phyloP scores from a whole-genome alignment of 2,888 invertebrate species.

The Philereme vetulata region DNA sequence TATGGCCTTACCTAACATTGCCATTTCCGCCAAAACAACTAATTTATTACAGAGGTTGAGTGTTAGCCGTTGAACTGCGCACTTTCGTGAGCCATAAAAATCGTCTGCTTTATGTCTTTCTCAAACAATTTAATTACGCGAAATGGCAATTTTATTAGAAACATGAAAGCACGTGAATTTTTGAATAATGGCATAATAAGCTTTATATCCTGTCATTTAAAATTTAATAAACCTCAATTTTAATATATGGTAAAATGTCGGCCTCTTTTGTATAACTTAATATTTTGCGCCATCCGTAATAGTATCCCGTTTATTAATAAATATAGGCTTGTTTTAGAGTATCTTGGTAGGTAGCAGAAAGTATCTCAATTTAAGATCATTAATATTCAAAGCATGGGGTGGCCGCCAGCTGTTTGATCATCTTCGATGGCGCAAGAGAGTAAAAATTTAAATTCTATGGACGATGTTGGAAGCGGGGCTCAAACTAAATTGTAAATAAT shows the following conservation, averaged over 20 bases:
- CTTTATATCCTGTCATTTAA: conserved; percentile 17
- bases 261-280: conserved; percentile 19
- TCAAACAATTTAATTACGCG: conserved; percentile 29
- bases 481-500: conserved; percentile 54
- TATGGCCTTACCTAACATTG: conserved; percentile 58
- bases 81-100: conserved; percentile 48
- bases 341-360: conserved; percentile 43
- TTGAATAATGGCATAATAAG: conserved; percentile 18
- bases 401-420: conserved; percentile 67
- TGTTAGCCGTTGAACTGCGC: conserved; percentile 48
- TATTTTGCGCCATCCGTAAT: conserved; percentile 32
- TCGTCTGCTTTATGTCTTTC: conserved; percentile 39
- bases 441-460: conserved; percentile 64
- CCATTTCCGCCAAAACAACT: conserved; percentile 63
- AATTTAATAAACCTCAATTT: conserved; percentile 22
- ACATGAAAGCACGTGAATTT: conserved; percentile 23
- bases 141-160: conserved; percentile 25
- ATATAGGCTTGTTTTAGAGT: conserved; percentile 37
- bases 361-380: conserved; percentile 54
- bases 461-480: conserved; percentile 48
- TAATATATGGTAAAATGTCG: conserved; percentile 14
- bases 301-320: conserved; percentile 40
- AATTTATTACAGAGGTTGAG: conserved; percentile 59
- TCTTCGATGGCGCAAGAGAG: conserved; percentile 58
- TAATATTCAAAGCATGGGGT: conserved; percentile 67